phyloP scores from a whole-genome alignment of 2,888 invertebrate genomes.

The Sesia apiformis region DNA sequence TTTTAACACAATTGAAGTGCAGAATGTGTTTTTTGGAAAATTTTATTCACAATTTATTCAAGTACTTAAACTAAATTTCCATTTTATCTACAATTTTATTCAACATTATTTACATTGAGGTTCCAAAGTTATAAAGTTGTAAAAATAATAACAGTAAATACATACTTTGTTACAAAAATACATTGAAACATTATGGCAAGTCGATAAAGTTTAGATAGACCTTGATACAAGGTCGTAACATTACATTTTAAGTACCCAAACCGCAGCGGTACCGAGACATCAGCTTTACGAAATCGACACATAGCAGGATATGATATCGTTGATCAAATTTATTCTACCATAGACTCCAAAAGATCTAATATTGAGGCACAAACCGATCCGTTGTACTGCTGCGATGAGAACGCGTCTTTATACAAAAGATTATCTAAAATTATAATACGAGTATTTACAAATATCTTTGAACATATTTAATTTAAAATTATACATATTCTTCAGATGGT shows the following conservation, averaged over 20 bases:
- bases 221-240: not conserved
- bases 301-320: too few relatives aligned
- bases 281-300: too few relatives aligned
- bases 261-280: too few relatives aligned
- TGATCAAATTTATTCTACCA: too few relatives aligned
- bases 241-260: not conserved
- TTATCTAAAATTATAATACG: not conserved
- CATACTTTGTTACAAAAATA: too few relatives aligned
- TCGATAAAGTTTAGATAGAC: not conserved
- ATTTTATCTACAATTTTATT: constrained; percentile 14
- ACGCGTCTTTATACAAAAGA: not conserved
- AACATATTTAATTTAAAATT: constrained; percentile 12
- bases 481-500: constrained; percentile 93
- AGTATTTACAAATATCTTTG: not conserved
- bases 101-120: constrained; percentile 30
- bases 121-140: constrained; percentile 5
- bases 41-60: not conserved
- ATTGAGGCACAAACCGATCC: not conserved
- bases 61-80: constrained; percentile 6
- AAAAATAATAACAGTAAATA: too few relatives aligned
- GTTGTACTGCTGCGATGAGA: not conserved
- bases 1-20: not conserved
- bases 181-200: not conserved
- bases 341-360: too few relatives aligned
- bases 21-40: not conserved